A percentile compares a stretch with the other conserved stretches of the same genome.
These are phyloP conservation scores for Corella eumyota DNA, from an alignment of 23 tunicate genomes.

Conservation along the genomic window DNA sequence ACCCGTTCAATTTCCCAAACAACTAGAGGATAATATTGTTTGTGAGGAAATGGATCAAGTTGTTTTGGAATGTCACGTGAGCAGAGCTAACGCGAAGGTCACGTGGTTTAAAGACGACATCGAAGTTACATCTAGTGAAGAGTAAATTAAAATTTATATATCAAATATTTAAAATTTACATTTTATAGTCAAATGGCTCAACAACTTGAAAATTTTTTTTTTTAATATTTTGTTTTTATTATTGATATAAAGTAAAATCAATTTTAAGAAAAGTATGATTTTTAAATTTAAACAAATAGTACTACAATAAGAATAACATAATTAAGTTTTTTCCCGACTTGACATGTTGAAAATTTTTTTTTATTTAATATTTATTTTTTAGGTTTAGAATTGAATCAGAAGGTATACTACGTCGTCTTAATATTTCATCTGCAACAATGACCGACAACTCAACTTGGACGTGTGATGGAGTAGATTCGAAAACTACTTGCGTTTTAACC, in stretches of 20 bases:
- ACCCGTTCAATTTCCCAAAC: conserved; percentile 60
- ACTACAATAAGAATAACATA: too few relatives aligned
- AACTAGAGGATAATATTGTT: conserved; percentile 18
- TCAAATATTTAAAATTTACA: too few relatives aligned
- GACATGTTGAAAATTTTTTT: not conserved
- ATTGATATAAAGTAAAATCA: too few relatives aligned
- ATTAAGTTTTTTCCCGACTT: too few relatives aligned
- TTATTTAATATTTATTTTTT: not conserved
- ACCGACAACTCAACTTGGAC: conserved; percentile 53
- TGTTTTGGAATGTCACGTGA: conserved; percentile 74
- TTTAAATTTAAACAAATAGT: too few relatives aligned
- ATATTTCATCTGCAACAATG: conserved; percentile 18
- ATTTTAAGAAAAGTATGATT: too few relatives aligned
- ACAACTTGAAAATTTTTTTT: too few relatives aligned
- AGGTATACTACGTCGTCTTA: conserved; percentile 42
- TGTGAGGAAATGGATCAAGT: conserved; percentile 67
- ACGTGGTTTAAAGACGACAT: conserved; percentile 48
- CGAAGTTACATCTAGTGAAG: conserved; percentile 23
- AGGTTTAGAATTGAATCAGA: conserved; percentile 49
- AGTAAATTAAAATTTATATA: too few relatives aligned
- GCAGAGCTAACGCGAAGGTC: conserved; percentile 61
- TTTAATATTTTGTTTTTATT: too few relatives aligned
- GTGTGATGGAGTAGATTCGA: conserved; percentile 82
- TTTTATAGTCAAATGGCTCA: too few relatives aligned
- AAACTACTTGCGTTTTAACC: conserved; percentile 33